These are phyloP conservation scores for Erithacus rubecula DNA, from an alignment of 2,797 vertebrate genomes.

Conservation along the genomic window DNA sequence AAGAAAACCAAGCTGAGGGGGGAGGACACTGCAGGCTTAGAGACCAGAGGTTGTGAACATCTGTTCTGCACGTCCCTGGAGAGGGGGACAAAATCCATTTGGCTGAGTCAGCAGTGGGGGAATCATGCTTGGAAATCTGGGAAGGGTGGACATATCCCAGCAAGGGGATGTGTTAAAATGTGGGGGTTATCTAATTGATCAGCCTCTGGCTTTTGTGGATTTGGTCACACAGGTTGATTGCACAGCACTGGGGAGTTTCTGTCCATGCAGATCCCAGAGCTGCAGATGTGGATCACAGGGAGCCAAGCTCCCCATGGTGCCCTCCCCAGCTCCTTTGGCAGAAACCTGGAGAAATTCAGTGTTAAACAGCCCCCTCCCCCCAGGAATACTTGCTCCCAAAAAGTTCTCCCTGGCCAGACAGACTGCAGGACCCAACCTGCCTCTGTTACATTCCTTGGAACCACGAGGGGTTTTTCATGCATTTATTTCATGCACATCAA, in stretches of 20 bases:
- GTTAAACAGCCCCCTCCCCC: background rate
- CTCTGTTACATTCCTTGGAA: background rate
- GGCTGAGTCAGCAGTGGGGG: background rate
- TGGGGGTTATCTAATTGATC: background rate
- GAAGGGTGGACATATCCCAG: background rate
- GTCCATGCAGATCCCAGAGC: accelerated
- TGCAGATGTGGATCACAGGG: background rate
- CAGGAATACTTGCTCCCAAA: background rate
- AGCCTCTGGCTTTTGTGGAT: background rate
- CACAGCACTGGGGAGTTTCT: background rate
- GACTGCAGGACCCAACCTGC: background rate
- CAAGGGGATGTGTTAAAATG: accelerated
- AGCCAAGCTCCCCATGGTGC: background rate
- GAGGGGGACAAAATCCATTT: background rate
- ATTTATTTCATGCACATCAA: background rate
- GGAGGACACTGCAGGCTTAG: background rate
- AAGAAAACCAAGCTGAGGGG: background rate
- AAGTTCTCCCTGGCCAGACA: background rate
- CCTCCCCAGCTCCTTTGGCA: background rate
- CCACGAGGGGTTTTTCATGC: background rate
- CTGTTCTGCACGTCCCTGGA: background rate
- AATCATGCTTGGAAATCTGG: background rate
- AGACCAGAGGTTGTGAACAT: background rate
- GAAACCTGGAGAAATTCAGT: background rate
- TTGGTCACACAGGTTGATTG: background rate